phyloP scores from a whole-genome alignment of 1,140 invertebrate genomes.

The Tetramorium alpestre region DNA sequence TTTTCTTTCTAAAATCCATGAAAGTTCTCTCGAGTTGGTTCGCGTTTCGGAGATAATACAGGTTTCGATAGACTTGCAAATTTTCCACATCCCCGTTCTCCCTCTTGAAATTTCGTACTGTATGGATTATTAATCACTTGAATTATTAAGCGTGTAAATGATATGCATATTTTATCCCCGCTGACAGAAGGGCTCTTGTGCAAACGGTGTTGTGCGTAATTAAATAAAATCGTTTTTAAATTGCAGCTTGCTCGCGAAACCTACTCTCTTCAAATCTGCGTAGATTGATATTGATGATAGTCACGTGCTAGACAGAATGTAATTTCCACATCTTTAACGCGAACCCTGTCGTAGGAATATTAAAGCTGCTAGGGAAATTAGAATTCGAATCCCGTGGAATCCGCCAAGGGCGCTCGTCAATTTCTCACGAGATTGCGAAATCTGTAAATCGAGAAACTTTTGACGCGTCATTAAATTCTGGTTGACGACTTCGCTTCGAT shows the following conservation, averaged over 20 bases:
- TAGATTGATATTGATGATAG: constrained; percentile 51
- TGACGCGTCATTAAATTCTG: constrained; percentile 54
- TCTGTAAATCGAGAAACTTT: constrained; percentile 61
- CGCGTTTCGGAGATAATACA: neutral
- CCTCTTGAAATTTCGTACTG: neutral
- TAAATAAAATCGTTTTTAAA: constrained; percentile 42
- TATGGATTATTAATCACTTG: neutral
- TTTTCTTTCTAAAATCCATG: no score
- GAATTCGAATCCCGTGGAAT: constrained; percentile 41
- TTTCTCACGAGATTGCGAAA: constrained; percentile 48
- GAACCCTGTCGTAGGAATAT: constrained; percentile 43
- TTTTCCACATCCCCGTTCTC: neutral
- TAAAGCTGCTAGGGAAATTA: constrained; percentile 45
- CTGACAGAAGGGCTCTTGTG: neutral
- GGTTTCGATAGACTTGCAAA: neutral
- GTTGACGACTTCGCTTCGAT: constrained; percentile 20
- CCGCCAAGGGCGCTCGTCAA: constrained; percentile 32
- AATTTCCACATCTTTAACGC: constrained; percentile 54
- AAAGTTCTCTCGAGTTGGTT: neutral
- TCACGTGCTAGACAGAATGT: constrained; percentile 39
- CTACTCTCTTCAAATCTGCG: neutral
- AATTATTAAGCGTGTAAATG: constrained; percentile 1
- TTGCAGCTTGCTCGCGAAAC: neutral
- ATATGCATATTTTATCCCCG: neutral
- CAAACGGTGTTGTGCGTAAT: neutral